phyloP scores from a whole-genome alignment of 2,797 vertebrate species.

The Lindbergichthys nudifrons region DNA sequence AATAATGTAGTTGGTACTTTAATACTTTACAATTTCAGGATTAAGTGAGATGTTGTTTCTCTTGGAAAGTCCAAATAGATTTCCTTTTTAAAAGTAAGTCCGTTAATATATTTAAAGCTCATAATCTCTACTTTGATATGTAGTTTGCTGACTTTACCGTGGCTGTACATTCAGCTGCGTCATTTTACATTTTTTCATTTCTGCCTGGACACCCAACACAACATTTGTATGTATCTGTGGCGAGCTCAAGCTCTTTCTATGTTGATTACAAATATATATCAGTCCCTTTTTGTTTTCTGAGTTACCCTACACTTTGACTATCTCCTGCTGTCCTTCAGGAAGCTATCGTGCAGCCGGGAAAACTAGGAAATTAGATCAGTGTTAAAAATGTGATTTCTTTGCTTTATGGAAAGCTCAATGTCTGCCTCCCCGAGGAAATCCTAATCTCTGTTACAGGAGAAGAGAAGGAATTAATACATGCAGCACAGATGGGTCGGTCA shows the following conservation, averaged over 20 bases:
- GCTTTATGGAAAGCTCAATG: conserved; percentile 24
- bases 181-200: conserved; percentile 7
- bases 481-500: conserved; percentile 58
- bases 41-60: neutral
- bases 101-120: too few species aligned
- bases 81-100: neutral
- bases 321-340: conserved; percentile 1
- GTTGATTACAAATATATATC: neutral
- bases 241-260: neutral
- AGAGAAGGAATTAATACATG: conserved; percentile 45
- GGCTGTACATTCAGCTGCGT: conserved; percentile 23
- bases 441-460: conserved; percentile 43
- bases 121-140: conserved; percentile 32
- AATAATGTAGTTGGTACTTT: conserved; percentile 28
- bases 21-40: conserved; percentile 11
- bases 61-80: neutral
- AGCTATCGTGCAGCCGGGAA: neutral
- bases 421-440: conserved; percentile 48
- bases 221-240: too few species aligned
- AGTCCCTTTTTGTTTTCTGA: neutral
- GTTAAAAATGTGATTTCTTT: conserved; percentile 39
- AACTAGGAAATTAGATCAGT: conserved; percentile 16
- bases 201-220: neutral
- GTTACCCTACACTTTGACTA: neutral
- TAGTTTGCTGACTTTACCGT: conserved; percentile 45